A percentile compares a stretch with the other conserved stretches of the same genome.
Evolutionary conservation across 2,888 invertebrate genomes (phyloP).

Genomic region (Torymus tubicola): DNA sequence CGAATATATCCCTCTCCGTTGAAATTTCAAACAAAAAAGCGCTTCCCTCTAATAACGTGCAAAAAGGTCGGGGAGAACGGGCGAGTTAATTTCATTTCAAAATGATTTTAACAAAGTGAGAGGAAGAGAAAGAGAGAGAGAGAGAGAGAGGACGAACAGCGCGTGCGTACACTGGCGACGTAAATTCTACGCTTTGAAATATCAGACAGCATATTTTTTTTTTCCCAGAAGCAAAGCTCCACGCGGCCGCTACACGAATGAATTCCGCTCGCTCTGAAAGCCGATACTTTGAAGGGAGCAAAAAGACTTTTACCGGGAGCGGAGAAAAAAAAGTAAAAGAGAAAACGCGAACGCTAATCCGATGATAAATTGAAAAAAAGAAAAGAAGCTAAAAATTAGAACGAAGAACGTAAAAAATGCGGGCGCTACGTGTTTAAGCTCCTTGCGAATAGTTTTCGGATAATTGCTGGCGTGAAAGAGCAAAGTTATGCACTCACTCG

Average conservation of each 20-base stretch:
- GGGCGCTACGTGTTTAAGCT: too few species aligned
- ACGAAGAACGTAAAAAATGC: too few species aligned
- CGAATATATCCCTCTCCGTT: too few species aligned
- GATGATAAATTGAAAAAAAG: background rate
- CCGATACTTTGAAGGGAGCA: conserved; percentile 7
- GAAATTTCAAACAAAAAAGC: too few species aligned
- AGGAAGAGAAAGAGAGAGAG: too few species aligned
- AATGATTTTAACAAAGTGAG: background rate
- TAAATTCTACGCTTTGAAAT: background rate
- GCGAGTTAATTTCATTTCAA: background rate
- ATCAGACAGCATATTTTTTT: conserved; percentile 8
- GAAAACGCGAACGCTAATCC: background rate
- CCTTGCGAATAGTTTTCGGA: too few species aligned
- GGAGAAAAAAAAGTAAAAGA: background rate
- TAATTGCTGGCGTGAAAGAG: too few species aligned
- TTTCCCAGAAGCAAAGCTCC: conserved; percentile 4
- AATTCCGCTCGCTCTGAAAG: background rate
- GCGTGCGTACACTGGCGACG: too few species aligned
- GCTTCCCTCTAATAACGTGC: too few species aligned
- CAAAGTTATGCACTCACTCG: too few species aligned
- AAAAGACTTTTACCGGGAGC: background rate
- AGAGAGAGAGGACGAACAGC: too few species aligned
- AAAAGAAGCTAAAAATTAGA: background rate
- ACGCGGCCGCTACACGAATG: background rate
- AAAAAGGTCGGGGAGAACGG: too few species aligned